Evolutionary conservation across 2,888 invertebrate genomes (phyloP), one percentile per base, ranked within the genome.

Genomic region (Geotrupes spiniger): DNA sequence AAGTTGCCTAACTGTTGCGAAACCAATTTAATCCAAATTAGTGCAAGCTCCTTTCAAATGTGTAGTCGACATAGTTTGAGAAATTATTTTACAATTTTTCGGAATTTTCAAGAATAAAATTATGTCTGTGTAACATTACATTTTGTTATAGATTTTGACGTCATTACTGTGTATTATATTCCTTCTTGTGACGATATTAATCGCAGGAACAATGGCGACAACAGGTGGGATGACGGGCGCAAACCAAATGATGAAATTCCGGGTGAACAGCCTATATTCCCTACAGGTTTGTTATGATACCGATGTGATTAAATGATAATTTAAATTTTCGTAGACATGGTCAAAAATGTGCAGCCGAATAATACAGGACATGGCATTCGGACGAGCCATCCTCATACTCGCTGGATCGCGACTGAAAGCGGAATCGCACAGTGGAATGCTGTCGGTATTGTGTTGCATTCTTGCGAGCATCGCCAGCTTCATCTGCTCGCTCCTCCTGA

Each of bases 401-500:
- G 36, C 38, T 25, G 39, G 43, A 2, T 42, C 49, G 0, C 43
- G 36, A 36, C 27, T 49, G 9, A 36, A 12, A 14, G 26, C 25
- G 4, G 44, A 25, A 26, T 33, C 12, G 6, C 15, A 39, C 14
- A 38, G 33, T 4, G 37, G 37, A 1, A 14, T 33, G 36, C 14
- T 43, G 21, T 36, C 43, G 3, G 37, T 49, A 9, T 14, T 10
- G 15, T 49, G 43, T 27, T 43, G 43, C 12, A 26, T 33, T 9
- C 8, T 44, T 1, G 38, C 15, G 4, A 37, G 37, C 12, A 1
- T 43, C 4, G 15, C 33, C 2, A 43, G 37, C 11, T 9, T 39
- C 6, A 36, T 29, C 5, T 44, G 43, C 27, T 43, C 43, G 1
- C 9, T 44, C 9, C 43, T 49, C 16, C 40, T 42, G 4, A 43